These are phyloP conservation scores for Seladonia tumulorum DNA, from an alignment of 2,888 invertebrate genomes.

Conservation along the genomic window DNA sequence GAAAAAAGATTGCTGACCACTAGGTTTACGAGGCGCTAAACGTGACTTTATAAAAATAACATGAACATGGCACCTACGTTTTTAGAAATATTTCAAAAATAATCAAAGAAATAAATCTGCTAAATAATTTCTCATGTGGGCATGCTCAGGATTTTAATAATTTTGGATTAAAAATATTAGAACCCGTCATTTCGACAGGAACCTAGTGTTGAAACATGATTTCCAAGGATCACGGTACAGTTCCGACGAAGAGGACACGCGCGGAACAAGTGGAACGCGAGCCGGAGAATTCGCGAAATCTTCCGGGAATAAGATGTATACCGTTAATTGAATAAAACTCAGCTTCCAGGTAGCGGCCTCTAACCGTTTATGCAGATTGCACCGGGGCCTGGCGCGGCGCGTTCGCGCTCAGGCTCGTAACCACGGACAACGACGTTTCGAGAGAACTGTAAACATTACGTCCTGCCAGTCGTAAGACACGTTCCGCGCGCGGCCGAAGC, in stretches of 20 bases:
- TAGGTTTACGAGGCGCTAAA: too few relatives aligned
- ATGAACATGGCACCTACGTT: too few relatives aligned
- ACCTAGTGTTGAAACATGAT: too few relatives aligned
- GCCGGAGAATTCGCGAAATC: background rate
- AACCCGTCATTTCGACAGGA: too few relatives aligned
- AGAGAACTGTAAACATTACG: slow-evolving; percentile 63
- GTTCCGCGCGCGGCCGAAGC: slow-evolving; percentile 49
- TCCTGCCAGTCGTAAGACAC: slow-evolving; percentile 66
- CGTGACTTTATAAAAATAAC: too few relatives aligned
- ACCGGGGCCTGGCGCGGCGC: background rate
- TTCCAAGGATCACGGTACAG: background rate
- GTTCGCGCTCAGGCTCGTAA: slow-evolving; percentile 24
- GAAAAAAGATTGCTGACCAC: too few relatives aligned
- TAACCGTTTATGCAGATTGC: slow-evolving; percentile 59
- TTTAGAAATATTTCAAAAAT: too few relatives aligned
- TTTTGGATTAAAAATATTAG: too few relatives aligned
- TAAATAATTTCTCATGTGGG: too few relatives aligned
- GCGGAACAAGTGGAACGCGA: slow-evolving; percentile 4
- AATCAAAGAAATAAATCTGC: too few relatives aligned
- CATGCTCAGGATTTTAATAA: too few relatives aligned
- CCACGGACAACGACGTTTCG: slow-evolving; percentile 45
- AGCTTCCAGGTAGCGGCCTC: slow-evolving; percentile 45
- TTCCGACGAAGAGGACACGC: background rate
- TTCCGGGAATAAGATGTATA: slow-evolving; percentile 28
- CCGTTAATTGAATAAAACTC: slow-evolving; percentile 65